Conservation (phyloP, 2,797 vertebrate genomes). For the Rhynchotus rufescens region DNA sequence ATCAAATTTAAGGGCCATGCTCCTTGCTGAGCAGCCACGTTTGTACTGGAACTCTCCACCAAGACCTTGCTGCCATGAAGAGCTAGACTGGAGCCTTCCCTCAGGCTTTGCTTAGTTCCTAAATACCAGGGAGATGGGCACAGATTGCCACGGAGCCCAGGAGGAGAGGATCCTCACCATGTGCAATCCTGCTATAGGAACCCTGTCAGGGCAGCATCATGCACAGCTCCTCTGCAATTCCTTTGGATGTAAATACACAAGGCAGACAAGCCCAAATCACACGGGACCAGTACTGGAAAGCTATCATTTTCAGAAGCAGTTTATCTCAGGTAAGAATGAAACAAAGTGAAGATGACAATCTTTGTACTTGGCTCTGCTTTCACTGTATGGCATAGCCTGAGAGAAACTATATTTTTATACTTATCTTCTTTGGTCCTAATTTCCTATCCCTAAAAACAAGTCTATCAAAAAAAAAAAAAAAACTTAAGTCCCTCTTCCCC, state of each 20-base stretch:
- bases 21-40: background rate
- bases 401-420: background rate
- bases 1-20: background rate
- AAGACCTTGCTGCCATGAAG: background rate
- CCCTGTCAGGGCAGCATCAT: background rate
- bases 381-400: rapidly evolving
- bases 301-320: background rate
- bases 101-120: background rate
- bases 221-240: background rate
- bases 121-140: background rate
- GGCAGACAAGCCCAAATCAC: background rate
- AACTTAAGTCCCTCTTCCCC: background rate
- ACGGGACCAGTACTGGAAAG: background rate
- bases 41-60: background rate
- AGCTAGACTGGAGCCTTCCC: background rate
- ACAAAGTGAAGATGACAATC: background rate
- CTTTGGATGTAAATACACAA: background rate
- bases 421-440: background rate
- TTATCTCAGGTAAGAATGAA: background rate
- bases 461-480: background rate
- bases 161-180: background rate
- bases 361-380: rapidly evolving
- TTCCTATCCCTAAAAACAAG: background rate
- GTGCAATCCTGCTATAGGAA: background rate
- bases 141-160: background rate